A percentile compares a stretch with the other conserved stretches of the same genome.
Evolutionary conservation across 2,888 invertebrate genomes (phyloP).

Genomic region (Hyposoter didymator): DNA sequence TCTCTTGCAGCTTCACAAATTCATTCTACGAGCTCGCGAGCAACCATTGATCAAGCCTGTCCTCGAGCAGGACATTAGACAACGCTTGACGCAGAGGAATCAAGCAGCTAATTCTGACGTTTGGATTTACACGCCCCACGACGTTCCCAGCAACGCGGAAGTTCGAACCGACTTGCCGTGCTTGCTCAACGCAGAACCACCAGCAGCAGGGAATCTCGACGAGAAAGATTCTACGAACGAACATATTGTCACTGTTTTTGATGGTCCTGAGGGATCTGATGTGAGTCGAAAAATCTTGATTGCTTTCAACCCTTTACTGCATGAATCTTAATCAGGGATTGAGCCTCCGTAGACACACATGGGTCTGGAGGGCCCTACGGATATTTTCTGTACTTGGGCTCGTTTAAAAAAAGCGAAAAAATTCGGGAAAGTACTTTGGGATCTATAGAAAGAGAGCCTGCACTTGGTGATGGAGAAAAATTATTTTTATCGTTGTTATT

Average conservation of each 20-base stretch:
- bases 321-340: neutral
- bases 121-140: constrained; percentile 79
- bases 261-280: constrained; percentile 75
- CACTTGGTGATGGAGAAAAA: too few species aligned
- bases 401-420: too few species aligned
- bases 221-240: constrained; percentile 52
- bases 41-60: constrained; percentile 87
- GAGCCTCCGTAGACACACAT: too few species aligned
- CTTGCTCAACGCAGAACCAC: constrained; percentile 71
- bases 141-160: constrained; percentile 78
- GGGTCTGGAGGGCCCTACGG: too few species aligned
- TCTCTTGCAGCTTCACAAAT: constrained; percentile 87
- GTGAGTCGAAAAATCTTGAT: constrained; percentile 65
- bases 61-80: constrained; percentile 77
- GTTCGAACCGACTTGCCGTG: constrained; percentile 80
- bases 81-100: constrained; percentile 77
- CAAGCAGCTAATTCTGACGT: constrained; percentile 73
- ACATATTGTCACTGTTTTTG: constrained; percentile 77
- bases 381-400: too few species aligned
- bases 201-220: neutral
- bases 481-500: too few species aligned
- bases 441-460: too few species aligned
- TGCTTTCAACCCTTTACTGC: neutral
- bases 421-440: too few species aligned
- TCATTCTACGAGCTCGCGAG: constrained; percentile 89